A percentile compares a stretch with the other conserved stretches of the same genome.
phyloP scores from a whole-genome alignment of 1,140 invertebrate genomes.

The Tribolium castaneum region DNA sequence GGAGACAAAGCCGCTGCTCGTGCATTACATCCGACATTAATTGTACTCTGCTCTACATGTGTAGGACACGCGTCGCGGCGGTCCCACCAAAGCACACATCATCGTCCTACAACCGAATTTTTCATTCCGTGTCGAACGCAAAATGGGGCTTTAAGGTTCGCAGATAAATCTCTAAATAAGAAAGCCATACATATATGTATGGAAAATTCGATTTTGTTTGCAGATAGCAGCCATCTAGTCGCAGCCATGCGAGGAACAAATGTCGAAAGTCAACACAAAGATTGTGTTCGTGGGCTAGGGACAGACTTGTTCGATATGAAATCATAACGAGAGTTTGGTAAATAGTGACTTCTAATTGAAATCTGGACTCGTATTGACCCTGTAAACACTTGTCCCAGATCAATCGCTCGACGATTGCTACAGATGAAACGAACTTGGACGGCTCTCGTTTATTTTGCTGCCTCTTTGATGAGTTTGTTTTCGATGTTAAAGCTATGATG shows the following conservation, averaged over 20 bases:
- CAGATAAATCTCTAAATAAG: slow-evolving; percentile 11
- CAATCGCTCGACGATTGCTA: slow-evolving; percentile 53
- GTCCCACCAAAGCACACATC: slow-evolving; percentile 28
- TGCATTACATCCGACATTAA: slow-evolving; percentile 61
- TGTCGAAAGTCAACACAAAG: slow-evolving; percentile 56
- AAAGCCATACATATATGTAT: slow-evolving; percentile 17
- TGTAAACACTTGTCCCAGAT: slow-evolving; percentile 59
- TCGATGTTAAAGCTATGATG: slow-evolving; percentile 50
- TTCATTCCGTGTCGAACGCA: neutral
- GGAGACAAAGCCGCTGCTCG: slow-evolving; percentile 56
- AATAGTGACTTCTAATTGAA: slow-evolving; percentile 60
- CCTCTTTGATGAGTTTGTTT: slow-evolving; percentile 52
- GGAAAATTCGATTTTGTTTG: slow-evolving; percentile 26
- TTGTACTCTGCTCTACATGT: slow-evolving; percentile 60
- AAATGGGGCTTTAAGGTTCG: neutral
- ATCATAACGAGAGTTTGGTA: slow-evolving; percentile 61
- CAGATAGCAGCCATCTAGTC: slow-evolving; percentile 34
- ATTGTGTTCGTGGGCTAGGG: slow-evolving; percentile 52
- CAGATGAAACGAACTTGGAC: slow-evolving; percentile 47
- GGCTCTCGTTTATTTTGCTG: slow-evolving; percentile 47
- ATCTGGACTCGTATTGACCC: slow-evolving; percentile 59
- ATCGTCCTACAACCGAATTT: slow-evolving; percentile 33
- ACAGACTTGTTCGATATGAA: slow-evolving; percentile 58
- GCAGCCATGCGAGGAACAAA: slow-evolving; percentile 46
- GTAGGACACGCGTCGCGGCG: slow-evolving; percentile 60